Base-by-base conservation (phyloP, 2,888 invertebrate species). In the Macroteleia sp. region DNA sequence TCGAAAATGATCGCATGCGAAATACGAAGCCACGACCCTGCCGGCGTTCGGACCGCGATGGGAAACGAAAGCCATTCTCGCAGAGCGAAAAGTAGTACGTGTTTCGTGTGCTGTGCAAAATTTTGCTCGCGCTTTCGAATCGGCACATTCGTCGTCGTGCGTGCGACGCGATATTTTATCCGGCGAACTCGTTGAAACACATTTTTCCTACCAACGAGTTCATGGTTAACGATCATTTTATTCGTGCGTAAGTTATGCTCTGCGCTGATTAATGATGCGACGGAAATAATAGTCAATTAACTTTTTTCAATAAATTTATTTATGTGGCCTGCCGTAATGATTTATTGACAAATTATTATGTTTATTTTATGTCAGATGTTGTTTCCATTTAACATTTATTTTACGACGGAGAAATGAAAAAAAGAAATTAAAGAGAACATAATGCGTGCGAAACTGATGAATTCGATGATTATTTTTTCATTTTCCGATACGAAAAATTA, bases 41-140 rank as follows among this genome's bases (percentile, higher is more conserved):
- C 50, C 59, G 36, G 36, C 28, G 14, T 30, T 41, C 42, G 34
- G 12, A 32, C 20, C 61, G 41, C 50, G 67, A 67, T 57, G 77
- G 42, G 54, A 70, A 73, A 83, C 84, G 83, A 83, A 82, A 85
- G 84, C 82, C 83, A 81, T 81, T 61, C 84, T 70, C 75, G 70
- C 67, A 59, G 46, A 77, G 80, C 71, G 79, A 77, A 81, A 80
- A 81, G 80, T 81, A 80, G 80, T 66, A 81, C 82, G 80, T 80
- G 81, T 75, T 79, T 75, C 71, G 78, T 79, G 70, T 71, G 44
- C 42, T 16, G 56, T 44, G 41, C 48, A 59, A 78, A 80, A 80
- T 77, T 76, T 61, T 70, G 77, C 57, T 69, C 73, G 73, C 70
- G 67, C 77, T 77, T 74, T 79, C 81, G 77, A 76, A 74, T 77